Base-by-base conservation (phyloP, 2,797 vertebrate species). In the Girardinus metallicus region DNA sequence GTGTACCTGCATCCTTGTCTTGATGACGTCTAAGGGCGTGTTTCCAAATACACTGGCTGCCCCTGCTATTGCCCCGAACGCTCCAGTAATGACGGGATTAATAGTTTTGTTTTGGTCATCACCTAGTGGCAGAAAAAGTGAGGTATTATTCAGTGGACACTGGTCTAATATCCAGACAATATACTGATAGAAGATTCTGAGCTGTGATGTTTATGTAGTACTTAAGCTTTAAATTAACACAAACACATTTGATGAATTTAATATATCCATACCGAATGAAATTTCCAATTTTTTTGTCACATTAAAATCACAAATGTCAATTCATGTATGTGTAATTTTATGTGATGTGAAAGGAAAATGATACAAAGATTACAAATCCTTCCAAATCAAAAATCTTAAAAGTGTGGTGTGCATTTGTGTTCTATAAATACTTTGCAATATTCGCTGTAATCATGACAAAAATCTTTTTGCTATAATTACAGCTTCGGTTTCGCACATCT, bases 21-120 rank as follows among this genome's bases (percentile, higher is more conserved):
- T 99, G 86, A 99, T 96, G 74, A 99, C 98, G 0, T 99, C 98
- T 47, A 99, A 85, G 0, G 98, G 98, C 0, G 98, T 99, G 94
- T 99, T 99, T 79, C 98, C 98, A 0, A 99, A 99, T 74, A 99
- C 98, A 4, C 98, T 99, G 0, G 97, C 97, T 21, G 98, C 98
- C 31, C 97, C 98, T 0, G 98, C 98, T 0, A 95, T 73, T 5
- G 96, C 98, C 78, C 98, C 98, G 15, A 99, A 99, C 2, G 87
- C 2, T 6, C 97, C 98, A 0, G 97, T 99, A 80, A 99, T 0
- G 0, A 99, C 49, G 0, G 98, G 98, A 78, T 98, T 97, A 53
- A 99, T 96, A 13, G 91, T 82, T 86, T 96, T 98, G 89, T 96
- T 95, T 80, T 96, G 96, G 86, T 98, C 84, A 16, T 99, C 96